A percentile compares a stretch with the other conserved stretches of the same genome.
These are phyloP conservation scores for Sander vitreus DNA, from an alignment of 2,113 vertebrate genomes.

Conservation along the genomic window DNA sequence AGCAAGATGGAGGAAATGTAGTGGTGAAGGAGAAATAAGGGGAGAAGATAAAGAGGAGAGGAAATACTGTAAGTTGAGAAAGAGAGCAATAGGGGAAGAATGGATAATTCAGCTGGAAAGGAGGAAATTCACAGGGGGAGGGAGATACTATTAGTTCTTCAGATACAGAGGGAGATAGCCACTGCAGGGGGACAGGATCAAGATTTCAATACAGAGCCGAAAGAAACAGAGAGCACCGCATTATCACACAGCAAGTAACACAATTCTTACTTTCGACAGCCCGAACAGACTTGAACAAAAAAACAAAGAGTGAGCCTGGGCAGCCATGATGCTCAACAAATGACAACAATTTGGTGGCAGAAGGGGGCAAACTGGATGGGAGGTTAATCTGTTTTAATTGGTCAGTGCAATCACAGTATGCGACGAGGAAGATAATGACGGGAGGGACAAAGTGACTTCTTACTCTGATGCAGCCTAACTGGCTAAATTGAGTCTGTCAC, in stretches of 20 bases:
- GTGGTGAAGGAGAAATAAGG: constrained; percentile 45
- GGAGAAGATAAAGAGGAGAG: constrained; percentile 41
- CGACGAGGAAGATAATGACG: constrained; percentile 70
- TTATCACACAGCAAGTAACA: constrained; percentile 71
- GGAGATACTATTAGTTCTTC: constrained; percentile 71
- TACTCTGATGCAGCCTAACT: constrained; percentile 62
- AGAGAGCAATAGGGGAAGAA: constrained; percentile 42
- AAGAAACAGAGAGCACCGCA: constrained; percentile 57
- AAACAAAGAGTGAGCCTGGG: constrained; percentile 53
- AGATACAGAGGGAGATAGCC: constrained; percentile 69
- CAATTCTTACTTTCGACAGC: constrained; percentile 74
- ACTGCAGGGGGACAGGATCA: constrained; percentile 66
- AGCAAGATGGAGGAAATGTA: constrained; percentile 57
- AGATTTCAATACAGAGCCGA: constrained; percentile 71
- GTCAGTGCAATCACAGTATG: constrained; percentile 65
- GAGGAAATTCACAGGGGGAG: constrained; percentile 67
- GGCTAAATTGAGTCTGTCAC: constrained; percentile 75
- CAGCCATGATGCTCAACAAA: constrained; percentile 57
- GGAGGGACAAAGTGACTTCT: constrained; percentile 66
- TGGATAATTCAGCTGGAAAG: constrained; percentile 68
- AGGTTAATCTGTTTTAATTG: constrained; percentile 78
- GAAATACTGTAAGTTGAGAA: constrained; percentile 61
- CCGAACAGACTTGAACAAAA: constrained; percentile 56
- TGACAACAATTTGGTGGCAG: constrained; percentile 66
- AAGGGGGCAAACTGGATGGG: constrained; percentile 56